Evolutionary conservation across 2,888 invertebrate species (phyloP).

Genomic region (Lasioglossum figueresi): DNA sequence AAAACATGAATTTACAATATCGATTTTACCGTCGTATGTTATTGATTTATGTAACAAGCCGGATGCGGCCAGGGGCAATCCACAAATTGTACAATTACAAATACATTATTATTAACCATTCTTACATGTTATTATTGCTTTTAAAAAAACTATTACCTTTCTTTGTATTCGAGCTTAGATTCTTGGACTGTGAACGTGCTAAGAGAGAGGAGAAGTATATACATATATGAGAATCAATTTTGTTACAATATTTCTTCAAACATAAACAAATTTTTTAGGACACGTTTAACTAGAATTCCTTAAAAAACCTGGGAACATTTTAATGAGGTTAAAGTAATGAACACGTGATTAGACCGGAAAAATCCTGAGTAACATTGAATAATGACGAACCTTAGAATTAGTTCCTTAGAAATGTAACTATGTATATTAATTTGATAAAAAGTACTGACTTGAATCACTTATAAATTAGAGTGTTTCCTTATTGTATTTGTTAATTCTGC

Average conservation of each 20-base stretch:
- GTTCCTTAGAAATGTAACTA: background rate
- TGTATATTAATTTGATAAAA: background rate
- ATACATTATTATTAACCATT: background rate
- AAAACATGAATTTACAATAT: slow-evolving; percentile 2
- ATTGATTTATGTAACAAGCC: slow-evolving; percentile 1
- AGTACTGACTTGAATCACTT: background rate
- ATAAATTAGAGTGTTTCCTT: background rate
- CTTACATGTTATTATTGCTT: background rate
- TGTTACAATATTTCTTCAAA: background rate
- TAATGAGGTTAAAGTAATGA: background rate
- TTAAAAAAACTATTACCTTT: slow-evolving; percentile 6
- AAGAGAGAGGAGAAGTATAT: slow-evolving; percentile 5
- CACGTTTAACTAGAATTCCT: background rate
- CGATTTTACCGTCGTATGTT: background rate
- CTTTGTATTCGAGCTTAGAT: background rate
- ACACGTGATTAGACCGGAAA: background rate
- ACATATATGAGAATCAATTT: slow-evolving; percentile 5
- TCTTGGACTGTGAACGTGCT: slow-evolving; percentile 12
- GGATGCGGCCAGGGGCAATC: background rate
- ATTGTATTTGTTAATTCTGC: background rate
- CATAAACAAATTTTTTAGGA: slow-evolving; percentile 5
- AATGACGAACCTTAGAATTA: background rate
- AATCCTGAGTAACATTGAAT: background rate
- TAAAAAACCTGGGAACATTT: no score
- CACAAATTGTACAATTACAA: background rate